Conservation (phyloP, 1,140 invertebrate genomes). For the Formica selysi region DNA sequence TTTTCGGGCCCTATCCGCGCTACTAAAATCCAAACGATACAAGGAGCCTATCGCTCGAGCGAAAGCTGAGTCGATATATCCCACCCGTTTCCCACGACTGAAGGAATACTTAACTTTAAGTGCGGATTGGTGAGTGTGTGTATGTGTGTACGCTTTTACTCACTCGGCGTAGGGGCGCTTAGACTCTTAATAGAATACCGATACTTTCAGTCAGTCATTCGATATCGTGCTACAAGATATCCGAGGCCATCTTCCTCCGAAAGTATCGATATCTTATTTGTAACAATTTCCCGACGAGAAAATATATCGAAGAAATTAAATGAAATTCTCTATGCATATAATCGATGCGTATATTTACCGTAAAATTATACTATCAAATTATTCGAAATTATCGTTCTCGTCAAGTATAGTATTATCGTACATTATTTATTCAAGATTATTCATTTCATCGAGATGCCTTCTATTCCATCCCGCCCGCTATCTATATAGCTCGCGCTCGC, state of each 20-base stretch:
- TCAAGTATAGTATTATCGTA: neutral
- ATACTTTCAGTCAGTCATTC: slow-evolving; percentile 51
- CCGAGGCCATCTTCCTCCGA: neutral
- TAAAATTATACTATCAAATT: neutral
- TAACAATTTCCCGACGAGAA: neutral
- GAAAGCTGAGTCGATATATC: slow-evolving; percentile 16
- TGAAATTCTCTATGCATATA: neutral
- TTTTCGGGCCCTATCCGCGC: slow-evolving; percentile 36
- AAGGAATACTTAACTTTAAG: slow-evolving; percentile 51
- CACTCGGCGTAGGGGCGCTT: slow-evolving; percentile 44
- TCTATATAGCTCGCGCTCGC: neutral
- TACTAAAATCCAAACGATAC: slow-evolving; percentile 29
- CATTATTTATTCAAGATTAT: neutral
- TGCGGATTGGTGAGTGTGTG: slow-evolving; percentile 6
- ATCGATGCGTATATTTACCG: neutral
- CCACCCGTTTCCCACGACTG: slow-evolving; percentile 32
- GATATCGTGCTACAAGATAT: slow-evolving; percentile 3
- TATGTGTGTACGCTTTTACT: slow-evolving; percentile 30
- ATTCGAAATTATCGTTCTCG: neutral
- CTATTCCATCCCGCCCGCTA: neutral
- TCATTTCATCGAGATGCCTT: neutral
- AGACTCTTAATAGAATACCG: slow-evolving; percentile 53
- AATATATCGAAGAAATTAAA: neutral
- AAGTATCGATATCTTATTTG: neutral
- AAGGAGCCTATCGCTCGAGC: slow-evolving; percentile 16